These are phyloP conservation scores for Falco peregrinus DNA, from an alignment of 2,797 vertebrate species.

Conservation along the genomic window DNA sequence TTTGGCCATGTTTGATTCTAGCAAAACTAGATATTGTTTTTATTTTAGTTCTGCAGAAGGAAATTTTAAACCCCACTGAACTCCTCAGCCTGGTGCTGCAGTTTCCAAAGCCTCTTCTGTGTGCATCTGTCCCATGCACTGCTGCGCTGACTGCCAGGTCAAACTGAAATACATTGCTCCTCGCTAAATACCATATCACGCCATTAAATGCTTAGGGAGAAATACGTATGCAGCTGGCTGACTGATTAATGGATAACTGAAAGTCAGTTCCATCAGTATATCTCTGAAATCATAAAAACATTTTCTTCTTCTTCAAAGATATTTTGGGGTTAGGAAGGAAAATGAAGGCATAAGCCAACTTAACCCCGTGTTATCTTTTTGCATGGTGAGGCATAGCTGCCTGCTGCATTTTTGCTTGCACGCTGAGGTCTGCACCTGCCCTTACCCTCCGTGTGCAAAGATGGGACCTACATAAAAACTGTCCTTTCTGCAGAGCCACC, in stretches of 20 bases:
- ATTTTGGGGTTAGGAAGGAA: background rate
- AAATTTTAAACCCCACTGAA: background rate
- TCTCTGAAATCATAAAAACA: background rate
- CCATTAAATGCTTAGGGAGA: background rate
- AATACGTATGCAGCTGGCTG: accelerated
- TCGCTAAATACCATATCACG: background rate
- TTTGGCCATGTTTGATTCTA: background rate
- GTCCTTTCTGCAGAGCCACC: background rate
- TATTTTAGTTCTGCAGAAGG: background rate
- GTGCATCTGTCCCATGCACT: background rate
- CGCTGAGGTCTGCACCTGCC: background rate
- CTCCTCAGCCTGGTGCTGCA: accelerated
- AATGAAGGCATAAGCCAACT: background rate
- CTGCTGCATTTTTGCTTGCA: background rate
- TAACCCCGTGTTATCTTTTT: background rate
- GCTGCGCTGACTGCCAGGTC: background rate
- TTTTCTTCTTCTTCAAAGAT: background rate
- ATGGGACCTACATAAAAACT: background rate
- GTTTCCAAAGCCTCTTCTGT: background rate
- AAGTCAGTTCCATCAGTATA: background rate
- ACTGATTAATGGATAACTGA: background rate
- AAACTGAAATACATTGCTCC: background rate
- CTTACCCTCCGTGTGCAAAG: accelerated
- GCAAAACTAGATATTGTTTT: background rate
- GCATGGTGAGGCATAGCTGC: background rate